Evolutionary conservation across 35 echinoderm and acorn worm genomes (phyloP).

Genomic region (Anneissia japonica): DNA sequence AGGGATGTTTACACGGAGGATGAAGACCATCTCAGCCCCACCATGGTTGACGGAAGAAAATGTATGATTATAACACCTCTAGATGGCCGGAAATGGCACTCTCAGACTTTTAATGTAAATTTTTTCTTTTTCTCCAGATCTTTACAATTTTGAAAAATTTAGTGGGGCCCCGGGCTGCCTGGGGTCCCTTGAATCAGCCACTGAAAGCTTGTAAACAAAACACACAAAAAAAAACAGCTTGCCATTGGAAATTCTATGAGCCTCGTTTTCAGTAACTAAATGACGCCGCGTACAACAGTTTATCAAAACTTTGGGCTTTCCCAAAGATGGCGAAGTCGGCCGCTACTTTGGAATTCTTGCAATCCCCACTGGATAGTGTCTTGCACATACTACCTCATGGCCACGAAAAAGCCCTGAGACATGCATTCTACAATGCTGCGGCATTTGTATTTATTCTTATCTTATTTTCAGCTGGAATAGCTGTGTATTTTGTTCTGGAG

Average conservation of each 20-base stretch:
- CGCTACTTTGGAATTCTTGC: background rate
- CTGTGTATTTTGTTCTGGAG: slow-evolving; percentile 18
- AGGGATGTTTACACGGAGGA: too few relatives aligned
- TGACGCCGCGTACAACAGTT: background rate
- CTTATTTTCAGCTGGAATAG: slow-evolving; percentile 6
- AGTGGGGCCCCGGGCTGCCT: too few relatives aligned
- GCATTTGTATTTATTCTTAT: slow-evolving; percentile 7
- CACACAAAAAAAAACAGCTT: too few relatives aligned
- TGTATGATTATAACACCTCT: too few relatives aligned
- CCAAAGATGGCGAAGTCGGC: slow-evolving; percentile 5
- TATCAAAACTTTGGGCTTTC: background rate
- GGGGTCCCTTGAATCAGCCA: too few relatives aligned
- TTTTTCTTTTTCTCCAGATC: too few relatives aligned
- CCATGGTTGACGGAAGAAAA: too few relatives aligned
- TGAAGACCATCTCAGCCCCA: too few relatives aligned
- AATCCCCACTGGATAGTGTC: background rate
- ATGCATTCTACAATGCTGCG: slow-evolving; percentile 25
- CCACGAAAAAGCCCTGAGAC: slow-evolving; percentile 25
- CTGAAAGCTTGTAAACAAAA: too few relatives aligned
- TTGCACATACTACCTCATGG: slow-evolving; percentile 14
- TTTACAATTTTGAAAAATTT: too few relatives aligned
- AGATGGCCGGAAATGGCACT: too few relatives aligned
- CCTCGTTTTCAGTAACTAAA: background rate
- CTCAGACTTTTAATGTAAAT: too few relatives aligned
- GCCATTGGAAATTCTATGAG: background rate